These are phyloP conservation scores for Strigamia crassipes DNA, from an alignment of 2,888 invertebrate genomes.

Conservation along the genomic window DNA sequence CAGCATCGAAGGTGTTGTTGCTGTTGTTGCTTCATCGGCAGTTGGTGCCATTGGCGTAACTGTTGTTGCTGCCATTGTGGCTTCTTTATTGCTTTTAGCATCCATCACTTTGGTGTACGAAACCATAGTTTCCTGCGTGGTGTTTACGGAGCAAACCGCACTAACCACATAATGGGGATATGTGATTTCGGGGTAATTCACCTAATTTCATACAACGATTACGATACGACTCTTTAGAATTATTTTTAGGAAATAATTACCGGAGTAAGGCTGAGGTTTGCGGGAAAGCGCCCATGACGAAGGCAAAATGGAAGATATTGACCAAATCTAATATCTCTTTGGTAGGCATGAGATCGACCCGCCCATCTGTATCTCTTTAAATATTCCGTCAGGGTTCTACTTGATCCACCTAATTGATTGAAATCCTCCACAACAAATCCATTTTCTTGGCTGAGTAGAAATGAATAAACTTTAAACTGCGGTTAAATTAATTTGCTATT, in stretches of 20 bases:
- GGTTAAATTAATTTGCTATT: background rate
- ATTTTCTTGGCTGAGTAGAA: background rate
- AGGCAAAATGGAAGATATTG: conserved; percentile 12
- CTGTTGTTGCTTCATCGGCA: background rate
- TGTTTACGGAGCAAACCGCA: conserved; percentile 21
- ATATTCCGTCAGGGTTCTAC: background rate
- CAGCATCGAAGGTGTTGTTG: background rate
- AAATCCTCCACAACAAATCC: conserved; percentile 15
- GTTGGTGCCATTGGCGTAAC: background rate
- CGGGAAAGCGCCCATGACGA: conserved; percentile 1
- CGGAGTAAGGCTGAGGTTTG: background rate
- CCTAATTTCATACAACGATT: background rate
- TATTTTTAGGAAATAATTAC: background rate
- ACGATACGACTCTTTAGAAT: background rate
- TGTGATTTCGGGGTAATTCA: conserved; percentile 3
- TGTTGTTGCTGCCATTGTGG: background rate
- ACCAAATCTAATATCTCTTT: conserved; percentile 35
- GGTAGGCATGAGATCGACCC: background rate
- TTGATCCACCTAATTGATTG: background rate
- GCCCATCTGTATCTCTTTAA: conserved; percentile 7
- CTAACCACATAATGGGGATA: conserved; percentile 13
- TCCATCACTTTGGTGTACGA: conserved; percentile 23
- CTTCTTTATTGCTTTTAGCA: background rate
- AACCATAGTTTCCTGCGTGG: conserved; percentile 33
- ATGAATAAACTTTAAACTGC: background rate